Evolutionary conservation across 2,113 vertebrate species (phyloP), one percentile per base, ranked within the genome.

Genomic region (Tursiops truncatus): DNA sequence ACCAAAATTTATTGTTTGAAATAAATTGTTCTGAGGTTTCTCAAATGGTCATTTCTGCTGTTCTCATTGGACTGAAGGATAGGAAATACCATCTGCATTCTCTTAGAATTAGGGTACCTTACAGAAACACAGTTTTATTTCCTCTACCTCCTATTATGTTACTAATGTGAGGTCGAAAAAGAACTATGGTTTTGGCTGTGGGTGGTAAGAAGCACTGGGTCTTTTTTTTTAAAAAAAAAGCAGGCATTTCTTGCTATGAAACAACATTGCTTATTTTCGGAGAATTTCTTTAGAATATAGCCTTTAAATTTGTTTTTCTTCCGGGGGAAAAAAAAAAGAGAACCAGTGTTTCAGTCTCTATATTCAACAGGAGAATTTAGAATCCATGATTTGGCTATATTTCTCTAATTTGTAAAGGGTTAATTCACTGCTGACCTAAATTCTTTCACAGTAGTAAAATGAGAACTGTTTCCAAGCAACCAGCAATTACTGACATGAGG

Each of bases 351-450:
- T 44, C 87, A 90, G 65, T 97, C 60, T 38, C 47, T 88, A 8
- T 95, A 95, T 96, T 98, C 93, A 88, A 28, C 65, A 77, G 94
- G 86, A 15, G 67, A 95, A 94, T 97, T 98, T 97, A 97, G 79
- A 97, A 97, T 47, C 50, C 36, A 36, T 96, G 89, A 98, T 97
- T 96, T 96, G 96, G 93, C 84, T 97, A 21, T 92, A 89, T 73
- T 96, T 92, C 76, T 97, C 80, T 98, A 97, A 98, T 98, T 98
- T 98, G 4, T n/a, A 97, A 97, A 92, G 89, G 80, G 98, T 98
- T 98, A 97, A 98, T 98, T 98, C 93, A 97, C 79, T 97, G 94
- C 88, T 98, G 98, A 98, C 98, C 97, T 98, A 98, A 98, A 98
- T 98, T 98, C 68, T 58, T 97, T 97, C 93, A 97, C 28, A 94